Evolutionary conservation across 2,888 invertebrate genomes (phyloP).

Genomic region (Perizoma flavofasciatum): DNA sequence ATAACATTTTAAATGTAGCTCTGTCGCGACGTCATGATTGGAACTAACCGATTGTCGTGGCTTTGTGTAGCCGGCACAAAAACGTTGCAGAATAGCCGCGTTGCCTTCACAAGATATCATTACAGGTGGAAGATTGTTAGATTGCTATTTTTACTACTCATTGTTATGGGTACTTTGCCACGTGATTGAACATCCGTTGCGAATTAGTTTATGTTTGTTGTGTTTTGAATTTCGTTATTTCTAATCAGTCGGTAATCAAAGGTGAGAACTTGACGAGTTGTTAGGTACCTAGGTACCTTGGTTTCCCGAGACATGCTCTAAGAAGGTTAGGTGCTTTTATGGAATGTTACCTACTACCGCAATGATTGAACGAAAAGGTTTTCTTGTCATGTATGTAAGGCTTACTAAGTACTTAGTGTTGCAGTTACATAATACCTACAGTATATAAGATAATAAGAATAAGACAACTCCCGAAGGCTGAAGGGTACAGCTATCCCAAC

Average conservation of each 20-base stretch:
- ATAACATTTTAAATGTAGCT: conserved; percentile 78
- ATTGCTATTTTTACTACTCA: conserved; percentile 69
- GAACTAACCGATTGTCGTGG: conserved; percentile 68
- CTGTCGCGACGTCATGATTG: conserved; percentile 68
- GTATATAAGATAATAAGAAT: too few species aligned
- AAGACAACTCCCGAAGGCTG: too few species aligned
- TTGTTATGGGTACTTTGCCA: conserved; percentile 51
- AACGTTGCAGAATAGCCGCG: conserved; percentile 61
- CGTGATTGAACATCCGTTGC: conserved; percentile 41
- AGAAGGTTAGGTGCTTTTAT: conserved; percentile 26
- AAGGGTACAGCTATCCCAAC: too few species aligned
- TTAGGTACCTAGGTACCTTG: conserved; percentile 8
- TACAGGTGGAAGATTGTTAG: conserved; percentile 68
- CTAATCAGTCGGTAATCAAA: conserved; percentile 5
- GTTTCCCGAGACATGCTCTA: conserved; percentile 21
- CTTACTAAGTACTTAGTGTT: too few species aligned
- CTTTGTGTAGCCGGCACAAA: conserved; percentile 57
- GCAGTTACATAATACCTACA: too few species aligned
- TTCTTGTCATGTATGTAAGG: conserved; percentile 5
- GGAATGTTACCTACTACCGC: conserved; percentile 11
- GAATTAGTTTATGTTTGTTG: conserved; percentile 14
- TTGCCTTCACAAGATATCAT: conserved; percentile 67
- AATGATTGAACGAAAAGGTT: conserved; percentile 29
- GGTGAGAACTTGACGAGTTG: conserved; percentile 9
- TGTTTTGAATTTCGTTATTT: conserved; percentile 4